Conservation (phyloP, 2,888 invertebrate species). For the Campoplex nolae region DNA sequence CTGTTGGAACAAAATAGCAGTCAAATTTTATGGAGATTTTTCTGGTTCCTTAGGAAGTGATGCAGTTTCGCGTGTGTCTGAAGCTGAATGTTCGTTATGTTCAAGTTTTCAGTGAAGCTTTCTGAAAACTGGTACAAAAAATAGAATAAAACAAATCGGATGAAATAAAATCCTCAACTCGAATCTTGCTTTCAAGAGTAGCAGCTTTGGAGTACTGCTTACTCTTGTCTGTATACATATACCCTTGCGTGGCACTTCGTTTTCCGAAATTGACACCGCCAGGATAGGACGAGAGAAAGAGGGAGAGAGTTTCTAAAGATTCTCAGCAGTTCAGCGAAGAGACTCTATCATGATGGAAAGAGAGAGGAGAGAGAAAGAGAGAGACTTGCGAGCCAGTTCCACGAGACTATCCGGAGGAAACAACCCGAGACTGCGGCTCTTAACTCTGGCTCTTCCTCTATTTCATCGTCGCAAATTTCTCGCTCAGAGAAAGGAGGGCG, state of each 20-base stretch:
- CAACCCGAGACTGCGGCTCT: constrained; percentile 66
- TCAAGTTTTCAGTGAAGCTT: constrained; percentile 30
- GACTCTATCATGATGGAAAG: constrained; percentile 58
- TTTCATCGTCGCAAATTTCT: constrained; percentile 60
- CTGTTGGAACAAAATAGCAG: constrained; percentile 18
- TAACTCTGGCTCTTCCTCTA: constrained; percentile 61
- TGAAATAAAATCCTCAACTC: constrained; percentile 47
- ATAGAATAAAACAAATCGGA: constrained; percentile 26
- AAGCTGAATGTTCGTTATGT: constrained; percentile 29
- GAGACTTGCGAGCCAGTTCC: constrained; percentile 55
- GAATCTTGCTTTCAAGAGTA: constrained; percentile 1
- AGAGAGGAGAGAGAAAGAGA: constrained; percentile 13
- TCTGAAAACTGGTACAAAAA: constrained; percentile 25
- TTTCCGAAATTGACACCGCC: constrained; percentile 69
- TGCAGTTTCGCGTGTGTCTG: constrained; percentile 18
- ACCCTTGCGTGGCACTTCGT: constrained; percentile 61
- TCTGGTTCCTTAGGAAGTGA: constrained; percentile 24
- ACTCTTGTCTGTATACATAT: constrained; percentile 7
- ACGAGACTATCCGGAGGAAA: constrained; percentile 61
- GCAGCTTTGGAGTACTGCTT: constrained; percentile 1
- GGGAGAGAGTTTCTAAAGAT: constrained; percentile 60
- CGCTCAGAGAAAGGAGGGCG: constrained; percentile 8
- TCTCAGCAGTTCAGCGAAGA: constrained; percentile 48
- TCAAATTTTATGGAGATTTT: constrained; percentile 27
- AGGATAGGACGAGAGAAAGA: constrained; percentile 21